A percentile compares a stretch with the other conserved stretches of the same genome.
phyloP scores from a whole-genome alignment of 1,140 invertebrate species.

The Cydia splendana region DNA sequence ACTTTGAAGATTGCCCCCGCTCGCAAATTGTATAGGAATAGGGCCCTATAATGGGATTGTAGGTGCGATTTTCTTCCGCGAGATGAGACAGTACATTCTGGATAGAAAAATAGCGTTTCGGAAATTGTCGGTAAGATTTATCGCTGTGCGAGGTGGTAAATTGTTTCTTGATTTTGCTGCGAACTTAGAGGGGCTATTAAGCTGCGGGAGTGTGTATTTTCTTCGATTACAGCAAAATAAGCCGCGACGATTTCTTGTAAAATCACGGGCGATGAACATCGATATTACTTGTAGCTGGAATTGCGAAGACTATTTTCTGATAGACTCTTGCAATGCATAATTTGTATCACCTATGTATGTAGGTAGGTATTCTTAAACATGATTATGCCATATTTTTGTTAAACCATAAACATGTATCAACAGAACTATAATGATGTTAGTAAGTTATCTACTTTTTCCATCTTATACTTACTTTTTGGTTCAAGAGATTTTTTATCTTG shows the following conservation, averaged over 20 bases:
- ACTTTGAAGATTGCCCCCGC: conserved; percentile 72
- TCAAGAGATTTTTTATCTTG: too few relatives aligned
- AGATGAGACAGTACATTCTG: conserved; percentile 64
- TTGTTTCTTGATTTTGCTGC: conserved; percentile 69
- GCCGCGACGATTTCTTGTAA: neutral
- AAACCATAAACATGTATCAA: too few relatives aligned
- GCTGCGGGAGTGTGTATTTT: conserved; percentile 21
- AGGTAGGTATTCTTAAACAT: too few relatives aligned
- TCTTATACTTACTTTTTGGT: too few relatives aligned
- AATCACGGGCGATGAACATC: neutral
- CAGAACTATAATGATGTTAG: too few relatives aligned
- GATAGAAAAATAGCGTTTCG: conserved; percentile 71
- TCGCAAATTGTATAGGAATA: conserved; percentile 74
- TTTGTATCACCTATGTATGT: neutral
- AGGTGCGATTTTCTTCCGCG: conserved; percentile 71
- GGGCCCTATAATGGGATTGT: conserved; percentile 76
- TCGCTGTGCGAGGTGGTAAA: conserved; percentile 60
- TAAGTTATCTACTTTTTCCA: too few relatives aligned
- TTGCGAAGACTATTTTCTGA: neutral
- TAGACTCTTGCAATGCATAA: neutral
- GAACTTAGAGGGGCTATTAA: conserved; percentile 37
- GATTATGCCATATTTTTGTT: too few relatives aligned
- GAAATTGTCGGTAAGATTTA: conserved; percentile 76
- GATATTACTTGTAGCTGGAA: neutral
- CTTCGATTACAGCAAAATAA: conserved; percentile 20